Evolutionary conservation across 2,888 invertebrate species (phyloP), one percentile per base, ranked within the genome.

Genomic region (Phrixothrix hirtus): DNA sequence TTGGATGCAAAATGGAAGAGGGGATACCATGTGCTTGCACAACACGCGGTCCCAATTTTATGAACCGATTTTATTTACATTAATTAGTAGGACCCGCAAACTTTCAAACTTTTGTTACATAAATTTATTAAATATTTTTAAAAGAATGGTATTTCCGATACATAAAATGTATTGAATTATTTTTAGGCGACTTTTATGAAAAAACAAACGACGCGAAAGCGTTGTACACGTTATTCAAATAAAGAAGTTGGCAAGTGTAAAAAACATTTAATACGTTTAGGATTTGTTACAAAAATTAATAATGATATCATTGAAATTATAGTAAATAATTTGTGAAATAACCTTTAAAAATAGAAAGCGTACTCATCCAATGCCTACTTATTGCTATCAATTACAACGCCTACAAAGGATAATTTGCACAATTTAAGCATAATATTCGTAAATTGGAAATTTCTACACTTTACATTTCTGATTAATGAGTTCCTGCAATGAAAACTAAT

Each of bases 301-400:
- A 62, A 55, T 45, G 50, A 55, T 55, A 55, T 59, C 41, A 56
- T 49, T 47, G 41, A 31, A 46, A 53, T 62, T 51, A 37, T 32
- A 35, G 49, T 61, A 60, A 62, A 64, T 66, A 55, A 61, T 60
- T 60, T 57, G 60, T 64, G 65, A 63, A 62, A 61, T 62, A 69
- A 68, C 62, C 61, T 66, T 66, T 68, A 66, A 65, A 68, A 68
- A 68, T 69, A 68, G 69, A 68, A 69, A 69, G 66, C 62, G 50
- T 30, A 51, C 50, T 60, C 60, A 53, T 61, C 53, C 35, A 44
- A 35, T 49, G 42, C 42, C 44, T 43, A 37, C 57, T 48, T 52
- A 42, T 57, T 41, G 42, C 42, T 48, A 44, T 43, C 58, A 60
- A 59, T 60, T 59, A 60, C 60, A 52, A 54, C 61, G 59, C 60